Evolutionary conservation across 2,888 invertebrate genomes (phyloP).

Genomic region (Pheosia gnoma): DNA sequence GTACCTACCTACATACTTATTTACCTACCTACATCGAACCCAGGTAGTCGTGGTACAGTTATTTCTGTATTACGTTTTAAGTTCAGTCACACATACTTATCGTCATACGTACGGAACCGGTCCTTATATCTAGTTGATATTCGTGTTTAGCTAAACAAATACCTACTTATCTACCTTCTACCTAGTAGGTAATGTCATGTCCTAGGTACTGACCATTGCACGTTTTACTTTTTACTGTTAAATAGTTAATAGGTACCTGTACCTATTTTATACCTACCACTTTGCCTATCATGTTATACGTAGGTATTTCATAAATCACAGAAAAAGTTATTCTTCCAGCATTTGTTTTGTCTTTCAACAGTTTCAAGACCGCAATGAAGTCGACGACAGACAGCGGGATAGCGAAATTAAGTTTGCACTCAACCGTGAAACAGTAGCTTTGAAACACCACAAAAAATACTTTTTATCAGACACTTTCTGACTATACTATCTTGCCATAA

Average conservation of each 20-base stretch:
- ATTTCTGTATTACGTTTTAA: slow-evolving; percentile 41
- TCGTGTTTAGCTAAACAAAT: too few relatives aligned
- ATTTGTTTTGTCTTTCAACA: background rate
- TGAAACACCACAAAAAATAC: background rate
- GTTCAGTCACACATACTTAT: background rate
- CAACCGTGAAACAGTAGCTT: slow-evolving; percentile 2
- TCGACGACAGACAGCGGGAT: background rate
- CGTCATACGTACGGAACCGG: too few relatives aligned
- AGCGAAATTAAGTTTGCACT: background rate
- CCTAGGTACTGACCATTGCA: too few relatives aligned
- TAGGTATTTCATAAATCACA: too few relatives aligned
- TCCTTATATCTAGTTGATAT: too few relatives aligned
- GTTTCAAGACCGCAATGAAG: background rate
- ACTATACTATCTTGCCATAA: background rate
- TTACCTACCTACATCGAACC: slow-evolving; percentile 17
- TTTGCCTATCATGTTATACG: too few relatives aligned
- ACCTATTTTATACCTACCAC: too few relatives aligned
- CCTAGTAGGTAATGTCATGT: too few relatives aligned
- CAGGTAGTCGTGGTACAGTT: slow-evolving; percentile 44
- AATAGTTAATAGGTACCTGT: too few relatives aligned
- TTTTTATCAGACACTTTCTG: background rate
- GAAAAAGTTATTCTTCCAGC: background rate
- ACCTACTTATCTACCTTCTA: too few relatives aligned
- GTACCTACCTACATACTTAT: slow-evolving; percentile 21
- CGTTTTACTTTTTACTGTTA: too few relatives aligned